Evolutionary conservation across 2,113 vertebrate species (phyloP), one percentile per base, ranked within the genome.

Genomic region (Blennius ocellaris): DNA sequence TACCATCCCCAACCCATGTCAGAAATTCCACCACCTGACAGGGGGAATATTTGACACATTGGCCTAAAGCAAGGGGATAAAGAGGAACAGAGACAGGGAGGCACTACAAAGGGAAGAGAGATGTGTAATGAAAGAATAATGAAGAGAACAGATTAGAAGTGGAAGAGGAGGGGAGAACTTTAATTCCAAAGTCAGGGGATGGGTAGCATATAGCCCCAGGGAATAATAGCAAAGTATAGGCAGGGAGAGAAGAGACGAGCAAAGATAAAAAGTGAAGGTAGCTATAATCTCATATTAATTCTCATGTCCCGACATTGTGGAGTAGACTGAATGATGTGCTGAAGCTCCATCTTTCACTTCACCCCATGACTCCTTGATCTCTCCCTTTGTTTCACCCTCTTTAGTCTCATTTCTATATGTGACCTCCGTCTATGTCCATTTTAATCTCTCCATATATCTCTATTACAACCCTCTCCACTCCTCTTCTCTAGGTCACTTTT

Each of bases 101-200:
- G 66, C 69, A 88, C 84, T 91, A 92, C 91, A 92, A 92, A 91
- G 88, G 80, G 53, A 86, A 58, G 49, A 47, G 73, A 71, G 76
- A 82, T 80, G 87, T 86, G 80, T 77, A 87, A 89, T 90, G 90
- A 90, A 92, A 91, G 81, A 91, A 88, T 91, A 90, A 90, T 89
- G 90, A 91, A 86, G 81, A 70, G 88, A 86, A 51, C 66, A 86
- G 87, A 90, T 92, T 90, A 90, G 85, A 83, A 78, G 85, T 74
- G 73, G 65, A 81, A 81, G 80, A 87, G 80, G 78, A 79, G 72
- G 78, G 72, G 71, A 73, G 81, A 70, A 82, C 61, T 87, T 90
- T 90, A 84, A 90, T 90, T 88, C 89, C 82, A 85, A 84, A 92
- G 88, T 91, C 83, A 86, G 79, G 52, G 84, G 66, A 86, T 79